phyloP scores from a whole-genome alignment of 2,797 vertebrate genomes.

The Streptopelia turtur region DNA sequence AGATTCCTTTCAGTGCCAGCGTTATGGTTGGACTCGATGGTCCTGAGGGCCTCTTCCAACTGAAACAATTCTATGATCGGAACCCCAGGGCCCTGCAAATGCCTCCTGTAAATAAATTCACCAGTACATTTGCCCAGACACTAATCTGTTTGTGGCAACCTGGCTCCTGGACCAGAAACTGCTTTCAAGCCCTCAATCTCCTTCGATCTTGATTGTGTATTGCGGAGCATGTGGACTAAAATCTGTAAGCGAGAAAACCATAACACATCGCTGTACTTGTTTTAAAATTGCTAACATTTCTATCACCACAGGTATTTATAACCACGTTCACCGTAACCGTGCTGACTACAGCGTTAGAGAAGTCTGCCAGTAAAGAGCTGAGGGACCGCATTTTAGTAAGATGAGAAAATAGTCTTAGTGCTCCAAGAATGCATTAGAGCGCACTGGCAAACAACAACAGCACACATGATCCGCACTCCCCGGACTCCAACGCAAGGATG shows the following conservation, averaged over 20 bases:
- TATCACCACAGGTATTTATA: neutral
- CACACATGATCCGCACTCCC: neutral
- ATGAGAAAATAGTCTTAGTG: neutral
- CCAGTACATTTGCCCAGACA: neutral
- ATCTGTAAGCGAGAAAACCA: rapidly evolving
- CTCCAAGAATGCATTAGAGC: constrained; percentile 13
- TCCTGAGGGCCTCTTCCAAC: too few relatives aligned
- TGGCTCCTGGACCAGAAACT: neutral
- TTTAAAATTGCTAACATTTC: neutral
- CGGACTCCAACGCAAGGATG: neutral
- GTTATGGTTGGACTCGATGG: too few relatives aligned
- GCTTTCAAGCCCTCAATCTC: neutral
- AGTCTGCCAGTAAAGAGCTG: constrained; percentile 6
- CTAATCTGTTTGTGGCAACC: neutral
- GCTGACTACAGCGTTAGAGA: neutral
- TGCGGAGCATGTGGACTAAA: neutral
- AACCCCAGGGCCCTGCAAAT: neutral
- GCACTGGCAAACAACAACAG: neutral
- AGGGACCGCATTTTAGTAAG: neutral
- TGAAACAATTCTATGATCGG: too few relatives aligned
- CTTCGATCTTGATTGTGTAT: neutral
- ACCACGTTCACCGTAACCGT: neutral
- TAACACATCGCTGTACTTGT: neutral
- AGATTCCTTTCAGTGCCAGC: too few relatives aligned
- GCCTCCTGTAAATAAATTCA: rapidly evolving